Evolutionary conservation across 2,797 vertebrate species (phyloP).

Genomic region (Buphagus erythrorhynchus): DNA sequence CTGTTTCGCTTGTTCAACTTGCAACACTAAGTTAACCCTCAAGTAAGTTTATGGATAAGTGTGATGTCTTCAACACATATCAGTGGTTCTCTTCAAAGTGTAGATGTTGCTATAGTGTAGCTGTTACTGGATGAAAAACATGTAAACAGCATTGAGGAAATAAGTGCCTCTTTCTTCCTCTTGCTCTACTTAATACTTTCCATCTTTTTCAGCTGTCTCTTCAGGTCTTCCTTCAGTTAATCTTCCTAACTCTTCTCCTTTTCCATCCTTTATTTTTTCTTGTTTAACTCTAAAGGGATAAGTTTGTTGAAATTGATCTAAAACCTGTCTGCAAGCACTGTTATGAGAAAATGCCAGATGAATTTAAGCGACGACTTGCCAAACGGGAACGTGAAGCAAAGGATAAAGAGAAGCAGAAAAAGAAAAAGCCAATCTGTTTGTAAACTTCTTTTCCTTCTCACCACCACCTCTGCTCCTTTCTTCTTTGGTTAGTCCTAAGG

Average conservation of each 20-base stretch:
- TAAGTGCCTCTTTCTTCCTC: not conserved
- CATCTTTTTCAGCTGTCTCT: conserved; percentile 20
- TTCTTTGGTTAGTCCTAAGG: conserved; percentile 86
- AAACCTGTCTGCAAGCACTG: conserved; percentile 99
- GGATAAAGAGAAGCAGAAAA: conserved; percentile 90
- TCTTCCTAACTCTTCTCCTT: conserved; percentile 66
- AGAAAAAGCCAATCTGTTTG: conserved; percentile 93
- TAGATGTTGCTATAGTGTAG: not conserved
- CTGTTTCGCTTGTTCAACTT: conserved; percentile 98
- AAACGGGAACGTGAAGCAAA: conserved; percentile 91
- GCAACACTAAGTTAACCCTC: conserved; percentile 97
- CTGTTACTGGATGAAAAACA: not conserved
- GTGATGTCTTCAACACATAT: not conserved
- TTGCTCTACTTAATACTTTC: not conserved
- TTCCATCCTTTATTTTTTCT: conserved; percentile 73
- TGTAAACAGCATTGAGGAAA: not conserved
- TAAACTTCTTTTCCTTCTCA: conserved; percentile 80
- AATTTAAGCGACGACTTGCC: conserved; percentile 92
- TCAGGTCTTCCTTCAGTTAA: conserved; percentile 25
- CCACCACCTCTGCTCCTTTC: conserved; percentile 62
- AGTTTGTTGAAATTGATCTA: conserved; percentile 98
- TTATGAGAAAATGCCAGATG: conserved; percentile 95
- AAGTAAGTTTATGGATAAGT: conserved; percentile 86
- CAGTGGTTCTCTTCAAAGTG: not conserved
- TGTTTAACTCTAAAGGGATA: conserved; percentile 86